Evolutionary conservation across 1,140 invertebrate genomes (phyloP).

Genomic region (Gryllus bimaculatus): DNA sequence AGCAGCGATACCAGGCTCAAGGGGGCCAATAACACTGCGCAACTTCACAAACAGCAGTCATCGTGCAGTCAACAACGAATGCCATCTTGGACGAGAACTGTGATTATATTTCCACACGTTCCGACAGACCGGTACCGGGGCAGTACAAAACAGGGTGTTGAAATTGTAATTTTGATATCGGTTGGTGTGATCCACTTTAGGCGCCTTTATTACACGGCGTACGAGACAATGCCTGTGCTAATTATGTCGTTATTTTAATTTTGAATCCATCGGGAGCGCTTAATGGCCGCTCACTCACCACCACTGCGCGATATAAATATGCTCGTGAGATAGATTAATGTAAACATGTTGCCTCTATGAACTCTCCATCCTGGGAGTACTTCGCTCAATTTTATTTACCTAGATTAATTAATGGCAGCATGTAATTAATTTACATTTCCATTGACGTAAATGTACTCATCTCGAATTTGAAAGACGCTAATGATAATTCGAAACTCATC

Average conservation of each 20-base stretch:
- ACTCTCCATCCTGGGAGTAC: neutral
- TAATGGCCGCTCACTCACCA: neutral
- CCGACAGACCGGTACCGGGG: too few relatives aligned
- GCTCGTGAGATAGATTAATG: neutral
- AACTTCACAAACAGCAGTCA: too few relatives aligned
- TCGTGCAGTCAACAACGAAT: too few relatives aligned
- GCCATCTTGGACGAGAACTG: too few relatives aligned
- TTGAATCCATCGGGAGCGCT: neutral
- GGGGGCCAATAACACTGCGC: too few relatives aligned
- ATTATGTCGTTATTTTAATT: constrained; percentile 6
- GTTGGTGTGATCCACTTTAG: too few relatives aligned
- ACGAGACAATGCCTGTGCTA: neutral
- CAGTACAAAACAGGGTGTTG: neutral
- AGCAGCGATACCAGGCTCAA: too few relatives aligned
- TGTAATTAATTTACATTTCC: neutral
- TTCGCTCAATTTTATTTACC: neutral
- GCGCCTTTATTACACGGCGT: too few relatives aligned
- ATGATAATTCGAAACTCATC: too few relatives aligned
- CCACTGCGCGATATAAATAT: neutral
- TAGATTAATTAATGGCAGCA: neutral
- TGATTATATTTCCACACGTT: too few relatives aligned
- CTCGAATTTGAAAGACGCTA: too few relatives aligned
- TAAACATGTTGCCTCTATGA: neutral
- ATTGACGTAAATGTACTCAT: too few relatives aligned
- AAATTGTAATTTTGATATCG: neutral